Conservation (phyloP, 2,888 invertebrate genomes). For the Hypercompe scribonia region DNA sequence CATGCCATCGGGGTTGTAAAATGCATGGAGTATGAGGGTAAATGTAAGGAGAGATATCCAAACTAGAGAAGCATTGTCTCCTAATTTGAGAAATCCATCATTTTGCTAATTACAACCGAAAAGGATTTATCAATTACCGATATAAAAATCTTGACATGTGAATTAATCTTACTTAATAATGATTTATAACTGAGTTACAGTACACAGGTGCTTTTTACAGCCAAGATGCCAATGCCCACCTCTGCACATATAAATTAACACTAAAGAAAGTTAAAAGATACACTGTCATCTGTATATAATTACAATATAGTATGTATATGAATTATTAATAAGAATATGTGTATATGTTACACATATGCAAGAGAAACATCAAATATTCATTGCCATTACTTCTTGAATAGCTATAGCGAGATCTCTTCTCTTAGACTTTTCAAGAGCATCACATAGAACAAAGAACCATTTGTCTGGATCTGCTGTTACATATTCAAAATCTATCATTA, state of each 20-base stretch:
- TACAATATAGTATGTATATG: background rate
- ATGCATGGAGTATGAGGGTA: background rate
- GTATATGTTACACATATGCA: background rate
- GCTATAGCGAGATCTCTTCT: constrained; percentile 72
- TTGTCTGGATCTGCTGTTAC: constrained; percentile 67
- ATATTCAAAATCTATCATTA: constrained; percentile 64
- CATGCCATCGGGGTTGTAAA: background rate
- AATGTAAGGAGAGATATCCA: background rate
- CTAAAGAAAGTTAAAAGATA: background rate
- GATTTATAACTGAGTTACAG: background rate
- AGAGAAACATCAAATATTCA: constrained; percentile 64
- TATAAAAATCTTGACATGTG: background rate
- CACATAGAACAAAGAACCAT: constrained; percentile 75
- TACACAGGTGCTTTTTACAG: background rate
- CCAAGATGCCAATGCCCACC: background rate
- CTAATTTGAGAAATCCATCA: background rate
- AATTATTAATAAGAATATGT: background rate
- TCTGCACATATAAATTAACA: background rate
- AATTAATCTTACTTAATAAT: background rate
- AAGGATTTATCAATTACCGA: background rate
- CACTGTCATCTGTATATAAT: background rate
- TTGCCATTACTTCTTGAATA: constrained; percentile 72
- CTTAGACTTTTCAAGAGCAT: constrained; percentile 72
- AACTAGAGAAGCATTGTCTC: background rate
- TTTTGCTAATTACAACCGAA: background rate